phyloP scores from a whole-genome alignment of 2,797 vertebrate species.

The Bucorvus abyssinicus region DNA sequence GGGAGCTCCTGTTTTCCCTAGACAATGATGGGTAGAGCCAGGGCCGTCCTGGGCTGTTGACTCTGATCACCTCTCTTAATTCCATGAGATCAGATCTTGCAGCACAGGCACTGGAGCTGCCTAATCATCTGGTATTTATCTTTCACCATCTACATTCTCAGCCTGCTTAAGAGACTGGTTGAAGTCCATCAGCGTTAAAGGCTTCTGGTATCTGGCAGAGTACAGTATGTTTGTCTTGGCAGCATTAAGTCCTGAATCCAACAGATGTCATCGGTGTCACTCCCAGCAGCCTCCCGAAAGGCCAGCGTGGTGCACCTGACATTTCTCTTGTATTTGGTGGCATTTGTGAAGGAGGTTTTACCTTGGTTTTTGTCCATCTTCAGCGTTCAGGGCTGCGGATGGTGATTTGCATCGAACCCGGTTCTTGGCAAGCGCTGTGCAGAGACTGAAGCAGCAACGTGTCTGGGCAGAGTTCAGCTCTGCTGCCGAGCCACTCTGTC shows the following conservation, averaged over 20 bases:
- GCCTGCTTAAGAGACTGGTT: background rate
- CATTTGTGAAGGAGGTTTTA: background rate
- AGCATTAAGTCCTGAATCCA: background rate
- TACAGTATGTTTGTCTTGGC: background rate
- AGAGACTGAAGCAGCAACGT: background rate
- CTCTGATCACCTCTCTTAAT: background rate
- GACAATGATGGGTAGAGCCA: background rate
- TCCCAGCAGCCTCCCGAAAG: background rate
- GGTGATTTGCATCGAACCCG: background rate
- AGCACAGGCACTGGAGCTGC: background rate
- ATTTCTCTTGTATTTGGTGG: background rate
- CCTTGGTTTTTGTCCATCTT: background rate
- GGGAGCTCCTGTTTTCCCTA: background rate
- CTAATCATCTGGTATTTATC: background rate
- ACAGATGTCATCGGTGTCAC: background rate
- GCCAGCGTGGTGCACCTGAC: background rate
- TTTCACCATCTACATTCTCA: accelerated
- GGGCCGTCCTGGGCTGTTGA: background rate
- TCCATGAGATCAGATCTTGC: accelerated
- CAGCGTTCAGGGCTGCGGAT: accelerated
- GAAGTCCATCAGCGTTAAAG: background rate
- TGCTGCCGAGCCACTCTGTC: background rate
- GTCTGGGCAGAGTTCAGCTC: background rate
- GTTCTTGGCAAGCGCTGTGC: accelerated
- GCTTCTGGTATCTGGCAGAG: background rate